These are phyloP conservation scores for Drosophila pseudotakahashii DNA, from an alignment of 2,888 invertebrate genomes.

Conservation along the genomic window DNA sequence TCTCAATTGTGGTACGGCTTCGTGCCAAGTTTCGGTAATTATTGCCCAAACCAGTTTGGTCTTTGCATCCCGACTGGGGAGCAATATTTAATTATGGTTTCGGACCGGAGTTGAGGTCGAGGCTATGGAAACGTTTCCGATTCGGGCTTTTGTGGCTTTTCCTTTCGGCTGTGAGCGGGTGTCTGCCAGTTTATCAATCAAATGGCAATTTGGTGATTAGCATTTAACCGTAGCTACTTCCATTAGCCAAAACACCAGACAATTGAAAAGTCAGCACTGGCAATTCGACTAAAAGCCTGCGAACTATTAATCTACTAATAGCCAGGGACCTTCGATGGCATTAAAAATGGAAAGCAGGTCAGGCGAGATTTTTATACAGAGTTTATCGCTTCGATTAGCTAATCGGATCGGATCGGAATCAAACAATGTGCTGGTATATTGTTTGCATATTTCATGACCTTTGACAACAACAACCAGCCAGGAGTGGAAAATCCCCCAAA, in stretches of 20 bases:
- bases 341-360: slow-evolving; percentile 43
- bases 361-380: slow-evolving; percentile 23
- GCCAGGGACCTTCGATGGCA: slow-evolving; percentile 16
- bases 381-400: slow-evolving; percentile 61
- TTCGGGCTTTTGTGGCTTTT: slow-evolving; percentile 21
- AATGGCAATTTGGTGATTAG: slow-evolving; percentile 44
- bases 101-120: slow-evolving; percentile 29
- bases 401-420: slow-evolving; percentile 55
- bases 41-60: slow-evolving; percentile 46
- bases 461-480: slow-evolving; percentile 38
- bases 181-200: slow-evolving; percentile 34
- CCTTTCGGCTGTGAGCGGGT: slow-evolving; percentile 7
- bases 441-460: slow-evolving; percentile 64
- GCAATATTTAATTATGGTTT: slow-evolving; percentile 75
- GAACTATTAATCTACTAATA: slow-evolving; percentile 37
- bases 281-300: slow-evolving; percentile 33
- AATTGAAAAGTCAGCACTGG: slow-evolving; percentile 38
- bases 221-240: slow-evolving; percentile 28
- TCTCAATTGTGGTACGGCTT: slow-evolving; percentile 36
- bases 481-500: slow-evolving; percentile 50
- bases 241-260: slow-evolving; percentile 22
- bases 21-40: slow-evolving; percentile 64
- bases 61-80: slow-evolving; percentile 28
- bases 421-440: slow-evolving; percentile 34
- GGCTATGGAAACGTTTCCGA: slow-evolving; percentile 5